phyloP scores from a whole-genome alignment of 2,888 invertebrate genomes.

The Thereva nobilitata region DNA sequence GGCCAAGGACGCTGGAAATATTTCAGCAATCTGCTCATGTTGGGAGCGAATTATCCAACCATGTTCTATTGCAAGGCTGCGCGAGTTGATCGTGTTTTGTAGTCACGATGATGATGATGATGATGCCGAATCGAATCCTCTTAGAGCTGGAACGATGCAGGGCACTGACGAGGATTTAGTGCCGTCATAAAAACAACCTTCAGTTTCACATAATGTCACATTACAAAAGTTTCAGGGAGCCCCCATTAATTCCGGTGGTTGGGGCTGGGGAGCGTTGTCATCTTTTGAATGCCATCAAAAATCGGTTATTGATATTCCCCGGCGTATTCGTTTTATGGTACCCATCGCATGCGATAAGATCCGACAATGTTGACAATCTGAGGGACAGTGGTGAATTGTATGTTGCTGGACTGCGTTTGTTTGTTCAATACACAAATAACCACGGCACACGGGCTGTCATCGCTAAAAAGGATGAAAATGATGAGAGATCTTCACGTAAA shows the following conservation, averaged over 20 bases:
- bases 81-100: background rate
- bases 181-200: slow-evolving; percentile 26
- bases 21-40: no score
- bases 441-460: slow-evolving; percentile 28
- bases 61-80: no score
- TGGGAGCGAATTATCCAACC: no score
- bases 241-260: slow-evolving; percentile 8
- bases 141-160: slow-evolving; percentile 7
- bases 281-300: background rate
- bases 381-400: background rate
- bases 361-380: background rate
- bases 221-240: slow-evolving; percentile 12
- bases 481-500: slow-evolving; percentile 39
- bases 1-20: no score
- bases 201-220: slow-evolving; percentile 13
- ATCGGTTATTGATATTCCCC: no score
- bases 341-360: slow-evolving; percentile 11
- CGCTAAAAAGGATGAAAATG: slow-evolving; percentile 38
- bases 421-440: slow-evolving; percentile 1
- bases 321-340: slow-evolving; percentile 14
- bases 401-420: background rate
- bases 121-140: background rate
- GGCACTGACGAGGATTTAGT: slow-evolving; percentile 5
- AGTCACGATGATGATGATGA: background rate
- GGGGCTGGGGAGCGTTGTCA: slow-evolving; percentile 12